phyloP scores from a whole-genome alignment of 2,797 vertebrate species.

The Periparus ater region DNA sequence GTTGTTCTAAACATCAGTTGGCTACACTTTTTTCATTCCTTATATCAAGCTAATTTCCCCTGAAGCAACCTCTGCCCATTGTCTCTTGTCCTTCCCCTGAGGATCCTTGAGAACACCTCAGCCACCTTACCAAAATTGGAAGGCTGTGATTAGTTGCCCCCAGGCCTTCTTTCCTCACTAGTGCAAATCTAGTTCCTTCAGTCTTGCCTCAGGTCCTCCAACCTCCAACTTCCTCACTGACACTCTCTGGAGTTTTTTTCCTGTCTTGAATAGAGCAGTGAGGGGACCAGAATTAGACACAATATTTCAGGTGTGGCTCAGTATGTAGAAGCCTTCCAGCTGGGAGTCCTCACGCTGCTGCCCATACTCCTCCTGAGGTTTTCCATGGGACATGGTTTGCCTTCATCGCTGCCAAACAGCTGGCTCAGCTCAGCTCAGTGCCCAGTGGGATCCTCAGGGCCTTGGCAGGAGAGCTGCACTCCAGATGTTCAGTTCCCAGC shows the following conservation, averaged over 20 bases:
- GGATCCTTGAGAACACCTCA: not conserved
- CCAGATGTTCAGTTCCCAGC: not conserved
- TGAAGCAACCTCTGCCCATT: not conserved
- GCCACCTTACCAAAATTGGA: not conserved
- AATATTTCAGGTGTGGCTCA: not conserved
- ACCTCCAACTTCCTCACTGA: not conserved
- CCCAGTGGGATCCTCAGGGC: rapidly evolving
- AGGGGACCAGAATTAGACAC: not conserved
- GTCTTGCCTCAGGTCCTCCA: not conserved
- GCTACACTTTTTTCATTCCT: not conserved
- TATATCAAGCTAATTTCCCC: not conserved
- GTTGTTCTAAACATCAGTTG: not conserved
- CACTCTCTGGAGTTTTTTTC: not conserved
- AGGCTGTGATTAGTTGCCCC: not conserved
- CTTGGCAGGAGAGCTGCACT: not conserved
- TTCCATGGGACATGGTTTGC: not conserved
- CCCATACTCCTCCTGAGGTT: not conserved
- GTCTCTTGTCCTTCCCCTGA: not conserved
- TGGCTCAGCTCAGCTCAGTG: not conserved
- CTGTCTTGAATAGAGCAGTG: not conserved
- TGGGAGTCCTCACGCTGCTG: not conserved
- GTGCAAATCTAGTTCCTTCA: not conserved
- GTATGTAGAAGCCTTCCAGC: not conserved
- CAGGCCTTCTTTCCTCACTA: not conserved
- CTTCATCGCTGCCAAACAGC: not conserved